A percentile compares a stretch with the other conserved stretches of the same genome.
phyloP scores from a whole-genome alignment of 2,888 invertebrate genomes.

The Monochamus alternatus region DNA sequence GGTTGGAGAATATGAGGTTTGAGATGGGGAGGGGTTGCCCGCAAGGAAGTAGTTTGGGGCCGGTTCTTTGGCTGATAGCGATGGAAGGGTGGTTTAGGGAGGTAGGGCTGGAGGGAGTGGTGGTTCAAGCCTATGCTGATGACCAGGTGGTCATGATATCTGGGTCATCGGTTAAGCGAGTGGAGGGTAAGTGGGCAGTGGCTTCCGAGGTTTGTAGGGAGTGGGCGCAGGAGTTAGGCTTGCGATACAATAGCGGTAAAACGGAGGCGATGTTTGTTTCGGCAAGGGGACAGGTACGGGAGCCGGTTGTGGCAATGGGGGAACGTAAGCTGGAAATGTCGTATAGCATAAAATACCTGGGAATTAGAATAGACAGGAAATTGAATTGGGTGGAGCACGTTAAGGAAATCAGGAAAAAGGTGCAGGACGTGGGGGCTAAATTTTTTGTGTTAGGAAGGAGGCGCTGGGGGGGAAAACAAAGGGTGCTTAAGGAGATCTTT shows the following conservation, averaged over 20 bases:
- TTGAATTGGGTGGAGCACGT: too few species aligned
- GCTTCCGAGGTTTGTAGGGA: conserved; percentile 41
- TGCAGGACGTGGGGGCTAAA: background rate
- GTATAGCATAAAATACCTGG: conserved; percentile 36
- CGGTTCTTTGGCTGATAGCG: conserved; percentile 49
- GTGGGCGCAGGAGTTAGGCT: conserved; percentile 40
- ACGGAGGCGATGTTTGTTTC: conserved; percentile 44
- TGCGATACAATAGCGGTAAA: conserved; percentile 47
- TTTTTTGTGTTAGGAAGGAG: conserved; percentile 1
- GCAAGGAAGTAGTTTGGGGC: conserved; percentile 47
- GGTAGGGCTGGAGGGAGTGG: conserved; percentile 4
- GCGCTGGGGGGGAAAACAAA: conserved; percentile 10
- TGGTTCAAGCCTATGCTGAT: conserved; percentile 41
- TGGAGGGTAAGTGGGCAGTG: conserved; percentile 43
- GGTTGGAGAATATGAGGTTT: background rate
- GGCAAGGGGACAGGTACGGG: conserved; percentile 19
- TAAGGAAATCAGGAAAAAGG: background rate
- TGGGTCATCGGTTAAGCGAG: conserved; percentile 36
- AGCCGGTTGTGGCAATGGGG: conserved; percentile 37
- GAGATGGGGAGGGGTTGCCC: background rate
- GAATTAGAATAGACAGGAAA: background rate
- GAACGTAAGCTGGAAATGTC: conserved; percentile 5
- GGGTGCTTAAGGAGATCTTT: background rate
- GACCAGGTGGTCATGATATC: conserved; percentile 44
- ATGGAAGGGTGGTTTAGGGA: conserved; percentile 55